Conservation (phyloP, 2,888 invertebrate species). For the Synanthedon tipuliformis region DNA sequence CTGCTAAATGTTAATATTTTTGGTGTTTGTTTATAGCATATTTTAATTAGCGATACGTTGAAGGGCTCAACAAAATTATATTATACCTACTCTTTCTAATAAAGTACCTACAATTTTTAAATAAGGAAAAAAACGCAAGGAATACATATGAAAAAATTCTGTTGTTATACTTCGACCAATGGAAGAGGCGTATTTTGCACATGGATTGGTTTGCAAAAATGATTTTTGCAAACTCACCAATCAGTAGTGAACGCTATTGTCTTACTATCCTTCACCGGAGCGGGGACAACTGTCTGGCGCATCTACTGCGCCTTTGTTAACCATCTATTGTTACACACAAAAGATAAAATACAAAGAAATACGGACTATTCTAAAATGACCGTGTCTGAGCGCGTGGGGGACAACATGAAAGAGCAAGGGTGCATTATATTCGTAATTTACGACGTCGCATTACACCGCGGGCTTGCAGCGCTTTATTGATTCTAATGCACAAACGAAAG, state of each 20-base stretch:
- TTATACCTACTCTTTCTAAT: conserved; percentile 54
- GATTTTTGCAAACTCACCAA: conserved; percentile 47
- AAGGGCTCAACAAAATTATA: too few species aligned
- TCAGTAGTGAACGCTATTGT: conserved; percentile 47
- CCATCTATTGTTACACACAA: conserved; percentile 52
- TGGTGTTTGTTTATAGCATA: too few species aligned
- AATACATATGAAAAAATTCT: conserved; percentile 41
- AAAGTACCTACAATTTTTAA: conserved; percentile 55
- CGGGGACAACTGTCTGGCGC: conserved; percentile 33
- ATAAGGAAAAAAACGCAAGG: conserved; percentile 51
- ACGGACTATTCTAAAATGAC: conserved; percentile 51
- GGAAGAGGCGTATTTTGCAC: conserved; percentile 27
- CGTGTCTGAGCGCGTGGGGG: conserved; percentile 31
- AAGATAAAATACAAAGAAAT: conserved; percentile 58
- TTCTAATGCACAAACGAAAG: conserved; percentile 40
- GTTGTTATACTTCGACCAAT: conserved; percentile 53
- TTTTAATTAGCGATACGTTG: too few species aligned
- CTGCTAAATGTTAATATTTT: too few species aligned
- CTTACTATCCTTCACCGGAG: conserved; percentile 36
- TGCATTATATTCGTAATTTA: conserved; percentile 63
- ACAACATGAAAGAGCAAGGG: conserved; percentile 52
- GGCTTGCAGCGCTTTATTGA: conserved; percentile 39
- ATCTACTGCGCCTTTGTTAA: conserved; percentile 38
- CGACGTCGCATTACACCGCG: conserved; percentile 35
- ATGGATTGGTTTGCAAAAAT: conserved; percentile 66